These are phyloP conservation scores for Melinaea menophilus DNA, from an alignment of 2,888 invertebrate genomes.

Conservation along the genomic window DNA sequence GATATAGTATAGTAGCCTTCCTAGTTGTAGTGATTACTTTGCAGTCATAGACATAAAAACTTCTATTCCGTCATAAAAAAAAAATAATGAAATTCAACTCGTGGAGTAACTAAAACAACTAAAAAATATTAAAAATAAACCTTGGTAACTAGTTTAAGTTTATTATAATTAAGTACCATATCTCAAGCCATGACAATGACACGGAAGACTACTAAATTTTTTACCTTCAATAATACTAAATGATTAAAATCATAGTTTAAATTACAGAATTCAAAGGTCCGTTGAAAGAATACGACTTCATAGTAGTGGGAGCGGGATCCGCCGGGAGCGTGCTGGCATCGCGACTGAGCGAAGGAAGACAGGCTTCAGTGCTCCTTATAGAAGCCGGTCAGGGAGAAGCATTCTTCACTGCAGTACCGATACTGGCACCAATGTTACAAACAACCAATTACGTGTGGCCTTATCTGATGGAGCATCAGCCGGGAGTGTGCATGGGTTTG, in stretches of 20 bases:
- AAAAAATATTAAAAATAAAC: too few species aligned
- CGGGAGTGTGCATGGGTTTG: constrained; percentile 71
- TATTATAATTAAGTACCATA: too few species aligned
- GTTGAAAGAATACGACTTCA: constrained; percentile 64
- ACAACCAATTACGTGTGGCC: constrained; percentile 70
- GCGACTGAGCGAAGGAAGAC: constrained; percentile 64
- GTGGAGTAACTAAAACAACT: too few species aligned
- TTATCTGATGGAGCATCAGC: constrained; percentile 76
- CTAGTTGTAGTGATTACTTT: too few species aligned
- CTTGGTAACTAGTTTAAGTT: too few species aligned
- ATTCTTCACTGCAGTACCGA: constrained; percentile 61
- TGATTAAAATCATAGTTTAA: neutral
- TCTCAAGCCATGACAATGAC: too few species aligned
- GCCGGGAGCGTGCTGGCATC: constrained; percentile 75
- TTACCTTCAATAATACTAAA: too few species aligned
- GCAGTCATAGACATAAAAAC: too few species aligned
- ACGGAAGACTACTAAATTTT: too few species aligned
- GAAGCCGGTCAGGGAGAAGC: constrained; percentile 72
- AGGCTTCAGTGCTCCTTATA: constrained; percentile 67
- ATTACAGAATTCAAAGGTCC: constrained; percentile 58
- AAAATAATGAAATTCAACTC: too few species aligned
- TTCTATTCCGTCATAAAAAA: too few species aligned
- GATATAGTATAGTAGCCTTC: too few species aligned
- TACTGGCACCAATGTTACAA: constrained; percentile 64
- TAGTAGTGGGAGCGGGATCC: constrained; percentile 76